Conservation (phyloP, 2,113 vertebrate genomes). For the Nerophis lumbriciformis region DNA sequence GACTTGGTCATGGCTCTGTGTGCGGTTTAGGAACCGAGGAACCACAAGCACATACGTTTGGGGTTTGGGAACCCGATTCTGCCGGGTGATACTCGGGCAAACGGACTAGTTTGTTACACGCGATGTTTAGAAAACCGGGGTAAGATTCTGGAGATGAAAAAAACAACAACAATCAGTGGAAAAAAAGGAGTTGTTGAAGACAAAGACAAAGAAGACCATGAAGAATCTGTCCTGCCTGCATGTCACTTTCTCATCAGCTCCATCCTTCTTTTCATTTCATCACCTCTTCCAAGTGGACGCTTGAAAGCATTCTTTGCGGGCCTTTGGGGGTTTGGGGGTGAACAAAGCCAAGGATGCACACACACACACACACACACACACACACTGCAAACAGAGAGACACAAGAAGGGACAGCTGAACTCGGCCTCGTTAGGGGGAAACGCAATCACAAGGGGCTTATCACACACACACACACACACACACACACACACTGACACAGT, state of each 20-base stretch:
- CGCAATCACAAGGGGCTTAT: slow-evolving; percentile 67
- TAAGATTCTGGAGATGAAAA: too few species aligned
- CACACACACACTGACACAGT: slow-evolving; percentile 42
- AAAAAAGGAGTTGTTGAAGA: slow-evolving; percentile 32
- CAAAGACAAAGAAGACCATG: slow-evolving; percentile 41
- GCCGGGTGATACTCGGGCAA: too few species aligned
- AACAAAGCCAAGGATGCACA: slow-evolving; percentile 61
- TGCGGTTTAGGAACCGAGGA: too few species aligned
- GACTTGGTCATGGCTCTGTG: too few species aligned
- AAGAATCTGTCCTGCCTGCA: slow-evolving; percentile 62
- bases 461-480: slow-evolving; percentile 57
- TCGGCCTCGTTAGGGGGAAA: slow-evolving; percentile 64
- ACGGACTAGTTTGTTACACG: too few species aligned
- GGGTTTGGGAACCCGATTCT: too few species aligned
- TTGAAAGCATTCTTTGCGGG: slow-evolving; percentile 65
- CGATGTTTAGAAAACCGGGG: too few species aligned
- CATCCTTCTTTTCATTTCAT: slow-evolving; percentile 68
- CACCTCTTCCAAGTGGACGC: slow-evolving; percentile 65
- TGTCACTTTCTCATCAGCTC: slow-evolving; percentile 58
- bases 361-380: slow-evolving; percentile 17
- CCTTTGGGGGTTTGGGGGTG: slow-evolving; percentile 48
- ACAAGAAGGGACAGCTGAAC: slow-evolving; percentile 61
- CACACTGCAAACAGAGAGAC: slow-evolving; percentile 18
- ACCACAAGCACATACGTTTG: too few species aligned
- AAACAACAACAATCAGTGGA: not conserved